Conservation (phyloP, 2,797 vertebrate genomes). For the Pterois miles region DNA sequence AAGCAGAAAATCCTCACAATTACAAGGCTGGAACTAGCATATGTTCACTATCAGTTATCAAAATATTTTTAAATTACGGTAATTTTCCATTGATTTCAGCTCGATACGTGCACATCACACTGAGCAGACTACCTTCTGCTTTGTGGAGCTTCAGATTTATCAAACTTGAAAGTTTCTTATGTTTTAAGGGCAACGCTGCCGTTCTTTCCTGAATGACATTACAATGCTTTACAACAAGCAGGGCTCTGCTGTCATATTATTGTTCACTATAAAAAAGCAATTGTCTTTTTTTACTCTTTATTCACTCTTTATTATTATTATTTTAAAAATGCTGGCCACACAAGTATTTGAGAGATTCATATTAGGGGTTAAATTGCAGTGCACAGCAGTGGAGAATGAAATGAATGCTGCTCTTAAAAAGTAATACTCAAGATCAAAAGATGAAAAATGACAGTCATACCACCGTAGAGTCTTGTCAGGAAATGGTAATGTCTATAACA, state of each 20-base stretch:
- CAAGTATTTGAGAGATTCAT: not conserved
- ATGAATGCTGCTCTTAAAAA: not conserved
- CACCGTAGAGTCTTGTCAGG: constrained; percentile 42
- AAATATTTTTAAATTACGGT: not conserved
- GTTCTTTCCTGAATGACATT: not conserved
- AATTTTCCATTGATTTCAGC: not conserved
- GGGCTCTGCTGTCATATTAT: not conserved
- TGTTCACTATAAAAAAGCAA: not conserved
- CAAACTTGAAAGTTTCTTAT: not conserved
- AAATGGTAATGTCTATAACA: constrained; percentile 25
- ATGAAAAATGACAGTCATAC: constrained; percentile 4
- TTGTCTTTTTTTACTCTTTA: not conserved
- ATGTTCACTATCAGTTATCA: not conserved
- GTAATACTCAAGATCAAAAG: not conserved
- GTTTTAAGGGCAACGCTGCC: not conserved
- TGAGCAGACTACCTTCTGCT: not conserved
- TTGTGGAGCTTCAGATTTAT: not conserved
- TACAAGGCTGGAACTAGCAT: not conserved
- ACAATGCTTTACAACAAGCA: not conserved
- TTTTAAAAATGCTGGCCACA: not conserved
- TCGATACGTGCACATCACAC: not conserved
- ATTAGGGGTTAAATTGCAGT: not conserved
- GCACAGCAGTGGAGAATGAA: not conserved
- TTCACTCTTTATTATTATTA: not conserved
- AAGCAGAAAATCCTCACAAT: not conserved